Evolutionary conservation across 2,797 vertebrate genomes (phyloP).

Genomic region (Pseudopleuronectes americanus): DNA sequence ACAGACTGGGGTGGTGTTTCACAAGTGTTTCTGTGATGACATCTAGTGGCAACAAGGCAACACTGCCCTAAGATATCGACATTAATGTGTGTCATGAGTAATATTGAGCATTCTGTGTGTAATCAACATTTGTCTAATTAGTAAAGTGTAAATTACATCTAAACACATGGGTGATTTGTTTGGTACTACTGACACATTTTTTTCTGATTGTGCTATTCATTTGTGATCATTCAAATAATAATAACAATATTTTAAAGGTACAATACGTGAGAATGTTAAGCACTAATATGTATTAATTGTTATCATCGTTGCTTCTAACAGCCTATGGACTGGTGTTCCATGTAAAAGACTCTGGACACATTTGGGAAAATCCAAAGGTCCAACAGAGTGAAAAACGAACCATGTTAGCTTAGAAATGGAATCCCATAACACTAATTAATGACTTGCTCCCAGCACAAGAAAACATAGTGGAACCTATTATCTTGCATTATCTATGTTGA

Average conservation of each 20-base stretch:
- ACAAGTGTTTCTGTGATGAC: constrained; percentile 41
- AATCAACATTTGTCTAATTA: constrained; percentile 45
- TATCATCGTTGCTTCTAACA: not conserved
- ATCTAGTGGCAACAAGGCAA: constrained; percentile 45
- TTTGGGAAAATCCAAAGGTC: not conserved
- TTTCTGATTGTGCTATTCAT: constrained; percentile 83
- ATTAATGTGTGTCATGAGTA: constrained; percentile 27
- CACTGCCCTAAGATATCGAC: constrained; percentile 30
- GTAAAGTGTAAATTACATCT: constrained; percentile 40
- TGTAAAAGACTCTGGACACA: not conserved
- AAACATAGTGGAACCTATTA: too few species aligned
- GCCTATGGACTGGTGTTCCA: not conserved
- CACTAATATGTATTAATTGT: not conserved
- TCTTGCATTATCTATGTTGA: too few species aligned
- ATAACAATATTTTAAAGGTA: constrained; percentile 57
- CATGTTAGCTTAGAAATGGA: too few species aligned
- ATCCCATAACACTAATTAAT: too few species aligned
- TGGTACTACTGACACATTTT: constrained; percentile 56
- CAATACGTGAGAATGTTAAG: not conserved
- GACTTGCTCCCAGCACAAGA: too few species aligned
- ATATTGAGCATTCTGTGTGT: constrained; percentile 47
- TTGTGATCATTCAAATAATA: constrained; percentile 68
- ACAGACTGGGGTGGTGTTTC: constrained; percentile 19
- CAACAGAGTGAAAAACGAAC: too few species aligned
- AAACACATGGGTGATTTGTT: constrained; percentile 50